Percentiles rank a stretch among this genome's conserved stretches.
phyloP scores from a whole-genome alignment of 2,113 vertebrate species.

The Lipophrys pholis region DNA sequence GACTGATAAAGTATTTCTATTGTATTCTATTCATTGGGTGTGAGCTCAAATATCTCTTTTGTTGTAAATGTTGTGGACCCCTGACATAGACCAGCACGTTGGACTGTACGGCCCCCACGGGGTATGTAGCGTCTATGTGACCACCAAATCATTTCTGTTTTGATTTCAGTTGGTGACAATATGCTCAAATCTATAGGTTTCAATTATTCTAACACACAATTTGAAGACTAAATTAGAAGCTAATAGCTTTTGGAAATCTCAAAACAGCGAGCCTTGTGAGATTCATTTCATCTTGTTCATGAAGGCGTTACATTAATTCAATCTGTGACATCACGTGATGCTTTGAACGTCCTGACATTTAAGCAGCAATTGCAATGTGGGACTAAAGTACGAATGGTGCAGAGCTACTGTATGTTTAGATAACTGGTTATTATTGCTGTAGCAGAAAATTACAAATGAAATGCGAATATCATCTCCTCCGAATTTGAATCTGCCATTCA shows the following conservation, averaged over 20 bases:
- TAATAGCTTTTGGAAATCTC: constrained; percentile 25
- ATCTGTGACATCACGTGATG: constrained; percentile 85
- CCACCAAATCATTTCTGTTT: background rate
- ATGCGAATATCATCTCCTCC: too few relatives aligned
- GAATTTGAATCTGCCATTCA: too few relatives aligned
- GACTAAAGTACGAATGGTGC: constrained; percentile 89
- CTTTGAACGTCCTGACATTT: constrained; percentile 92
- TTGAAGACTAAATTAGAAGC: constrained; percentile 17
- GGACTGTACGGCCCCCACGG: background rate
- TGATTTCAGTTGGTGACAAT: background rate
- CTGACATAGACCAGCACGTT: constrained; percentile 9
- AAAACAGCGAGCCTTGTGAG: constrained; percentile 21
- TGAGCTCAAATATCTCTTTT: too few relatives aligned
- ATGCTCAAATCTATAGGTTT: background rate
- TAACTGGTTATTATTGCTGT: constrained; percentile 92
- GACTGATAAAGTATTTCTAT: too few relatives aligned
- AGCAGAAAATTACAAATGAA: constrained; percentile 89
- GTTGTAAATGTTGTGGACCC: too few relatives aligned
- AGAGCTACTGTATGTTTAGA: constrained; percentile 87
- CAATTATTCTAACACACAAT: constrained; percentile 24
- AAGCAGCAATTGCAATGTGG: constrained; percentile 89
- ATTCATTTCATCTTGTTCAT: constrained; percentile 32
- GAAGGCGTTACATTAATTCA: constrained; percentile 38
- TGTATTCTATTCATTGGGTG: too few relatives aligned
- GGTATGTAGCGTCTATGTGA: background rate